Conservation (phyloP, 2,888 invertebrate species). For the Cecidostiba fungosa region DNA sequence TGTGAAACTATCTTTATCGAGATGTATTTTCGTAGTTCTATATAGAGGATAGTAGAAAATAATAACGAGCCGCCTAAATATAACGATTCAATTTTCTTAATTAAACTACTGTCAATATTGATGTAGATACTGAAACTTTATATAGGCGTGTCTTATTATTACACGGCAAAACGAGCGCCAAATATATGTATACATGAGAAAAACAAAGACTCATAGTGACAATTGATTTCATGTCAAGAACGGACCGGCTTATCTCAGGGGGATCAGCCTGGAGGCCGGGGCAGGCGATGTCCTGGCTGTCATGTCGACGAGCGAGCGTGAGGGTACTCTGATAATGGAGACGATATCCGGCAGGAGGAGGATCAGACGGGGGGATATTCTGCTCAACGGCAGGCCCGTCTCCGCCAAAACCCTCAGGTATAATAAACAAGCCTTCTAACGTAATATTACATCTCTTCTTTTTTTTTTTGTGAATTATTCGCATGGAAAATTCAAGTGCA, state of each 20-base stretch:
- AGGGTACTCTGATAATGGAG: slow-evolving; percentile 93
- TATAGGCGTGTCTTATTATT: neutral
- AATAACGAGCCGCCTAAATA: neutral
- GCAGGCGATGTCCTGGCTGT: slow-evolving; percentile 95
- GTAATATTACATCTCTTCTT: neutral
- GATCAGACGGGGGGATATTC: slow-evolving; percentile 87
- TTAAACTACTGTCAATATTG: neutral
- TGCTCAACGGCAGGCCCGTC: slow-evolving; percentile 93
- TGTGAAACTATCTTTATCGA: too few relatives aligned
- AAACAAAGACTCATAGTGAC: neutral
- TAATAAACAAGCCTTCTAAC: neutral
- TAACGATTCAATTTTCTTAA: neutral
- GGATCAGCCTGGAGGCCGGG: slow-evolving; percentile 92
- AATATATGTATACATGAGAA: neutral
- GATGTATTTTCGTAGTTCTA: too few relatives aligned
- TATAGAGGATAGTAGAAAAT: neutral
- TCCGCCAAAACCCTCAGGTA: slow-evolving; percentile 85
- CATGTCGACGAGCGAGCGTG: slow-evolving; percentile 93
- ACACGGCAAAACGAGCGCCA: neutral
- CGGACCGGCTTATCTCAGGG: slow-evolving; percentile 83
- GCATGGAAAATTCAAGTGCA: neutral
- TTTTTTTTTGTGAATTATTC: neutral
- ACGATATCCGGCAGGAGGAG: slow-evolving; percentile 89
- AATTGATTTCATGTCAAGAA: slow-evolving; percentile 62
- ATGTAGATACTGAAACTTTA: neutral